Conservation (phyloP, 1,140 invertebrate genomes). For the Pteromalus puparum region DNA sequence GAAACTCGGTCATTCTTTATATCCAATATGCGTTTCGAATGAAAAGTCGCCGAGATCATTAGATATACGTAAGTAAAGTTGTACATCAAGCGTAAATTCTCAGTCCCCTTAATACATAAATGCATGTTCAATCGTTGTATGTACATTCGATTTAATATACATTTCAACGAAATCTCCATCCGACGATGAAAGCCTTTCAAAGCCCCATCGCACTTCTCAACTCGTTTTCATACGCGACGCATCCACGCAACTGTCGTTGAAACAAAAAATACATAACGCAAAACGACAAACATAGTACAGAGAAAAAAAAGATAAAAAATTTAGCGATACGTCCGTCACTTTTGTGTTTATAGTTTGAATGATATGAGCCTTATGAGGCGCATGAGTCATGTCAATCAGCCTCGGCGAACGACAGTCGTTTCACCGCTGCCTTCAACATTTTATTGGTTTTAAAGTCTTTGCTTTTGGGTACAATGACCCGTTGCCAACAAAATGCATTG, state of each 20-base stretch:
- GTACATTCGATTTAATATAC: slow-evolving; percentile 3
- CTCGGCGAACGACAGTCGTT: slow-evolving; percentile 7
- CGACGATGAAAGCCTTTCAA: slow-evolving; percentile 15
- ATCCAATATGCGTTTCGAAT: not conserved
- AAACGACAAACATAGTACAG: not conserved
- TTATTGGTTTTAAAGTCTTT: not conserved
- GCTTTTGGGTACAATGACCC: not conserved
- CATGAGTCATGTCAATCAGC: slow-evolving; percentile 53
- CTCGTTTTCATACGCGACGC: slow-evolving; percentile 1
- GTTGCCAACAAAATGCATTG: not conserved
- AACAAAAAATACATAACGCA: slow-evolving; percentile 26
- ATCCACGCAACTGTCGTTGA: not conserved
- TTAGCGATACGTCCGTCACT: slow-evolving; percentile 24
- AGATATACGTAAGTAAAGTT: slow-evolving; percentile 1
- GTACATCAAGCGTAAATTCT: slow-evolving; percentile 19
- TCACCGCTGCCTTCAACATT: slow-evolving; percentile 7
- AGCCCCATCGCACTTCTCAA: not conserved
- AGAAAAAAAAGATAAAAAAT: slow-evolving; percentile 4
- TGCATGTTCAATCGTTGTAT: slow-evolving; percentile 24
- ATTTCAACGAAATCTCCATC: not conserved
- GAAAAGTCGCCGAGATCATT: slow-evolving; percentile 21
- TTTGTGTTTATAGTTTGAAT: slow-evolving; percentile 52
- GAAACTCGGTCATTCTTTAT: too few species aligned
- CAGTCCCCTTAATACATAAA: slow-evolving; percentile 31
- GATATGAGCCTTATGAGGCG: slow-evolving; percentile 36